Evolutionary conservation across 2,888 invertebrate species (phyloP).

Genomic region (Morinoia aosen): DNA sequence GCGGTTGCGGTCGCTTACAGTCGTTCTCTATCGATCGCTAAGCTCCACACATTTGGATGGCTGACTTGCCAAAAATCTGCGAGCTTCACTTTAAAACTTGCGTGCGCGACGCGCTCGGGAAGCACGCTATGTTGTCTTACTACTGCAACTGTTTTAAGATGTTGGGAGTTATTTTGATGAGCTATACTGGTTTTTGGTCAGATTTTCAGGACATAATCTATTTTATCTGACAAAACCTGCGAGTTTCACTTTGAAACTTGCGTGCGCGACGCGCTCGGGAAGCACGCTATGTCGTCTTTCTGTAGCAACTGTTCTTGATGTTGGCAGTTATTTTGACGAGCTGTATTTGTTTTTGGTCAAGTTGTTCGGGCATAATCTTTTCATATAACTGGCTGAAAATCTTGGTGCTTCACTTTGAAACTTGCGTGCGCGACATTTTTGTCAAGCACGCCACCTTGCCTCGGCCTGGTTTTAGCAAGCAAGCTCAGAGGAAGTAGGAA

Average conservation of each 20-base stretch:
- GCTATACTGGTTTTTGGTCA: too few species aligned
- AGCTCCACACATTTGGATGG: slow-evolving; percentile 27
- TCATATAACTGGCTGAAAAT: not conserved
- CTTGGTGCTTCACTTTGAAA: slow-evolving; percentile 1
- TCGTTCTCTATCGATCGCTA: slow-evolving; percentile 44
- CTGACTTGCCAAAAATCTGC: slow-evolving; percentile 51
- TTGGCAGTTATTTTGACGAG: not conserved
- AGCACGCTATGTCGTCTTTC: not conserved
- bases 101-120: not conserved
- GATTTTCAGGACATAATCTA: not conserved
- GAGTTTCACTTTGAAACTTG: slow-evolving; percentile 4
- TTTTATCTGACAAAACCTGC: not conserved
- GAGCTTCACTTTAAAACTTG: slow-evolving; percentile 22
- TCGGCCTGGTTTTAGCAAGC: not conserved
- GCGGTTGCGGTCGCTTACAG: slow-evolving; percentile 50
- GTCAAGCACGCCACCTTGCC: not conserved
- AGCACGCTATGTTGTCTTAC: not conserved
- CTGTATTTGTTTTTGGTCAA: not conserved
- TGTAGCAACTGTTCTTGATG: not conserved
- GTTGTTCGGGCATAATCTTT: not conserved
- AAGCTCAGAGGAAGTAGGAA: not conserved
- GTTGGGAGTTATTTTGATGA: too few species aligned
- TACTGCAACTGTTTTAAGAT: too few species aligned
- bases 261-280: not conserved
- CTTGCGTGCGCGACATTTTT: not conserved